Percentiles rank a stretch among this genome's conserved stretches.
These are phyloP conservation scores for Tachuris rubrigastra DNA, from an alignment of 2,113 vertebrate species.

Conservation along the genomic window DNA sequence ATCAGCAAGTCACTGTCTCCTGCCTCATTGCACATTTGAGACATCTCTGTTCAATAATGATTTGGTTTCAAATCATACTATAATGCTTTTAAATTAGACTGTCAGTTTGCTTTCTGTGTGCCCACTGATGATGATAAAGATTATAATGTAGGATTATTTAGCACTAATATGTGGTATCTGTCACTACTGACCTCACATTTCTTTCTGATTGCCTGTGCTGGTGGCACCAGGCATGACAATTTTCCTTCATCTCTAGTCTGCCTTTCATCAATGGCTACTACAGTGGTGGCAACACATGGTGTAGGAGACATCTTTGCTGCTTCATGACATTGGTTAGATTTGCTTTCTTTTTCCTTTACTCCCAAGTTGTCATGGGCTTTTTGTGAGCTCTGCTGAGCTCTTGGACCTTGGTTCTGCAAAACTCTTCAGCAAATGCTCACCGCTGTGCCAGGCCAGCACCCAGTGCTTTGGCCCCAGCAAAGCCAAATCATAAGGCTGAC, in stretches of 20 bases:
- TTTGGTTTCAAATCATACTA: background rate
- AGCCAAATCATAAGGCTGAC: background rate
- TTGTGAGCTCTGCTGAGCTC: background rate
- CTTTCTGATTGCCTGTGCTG: background rate
- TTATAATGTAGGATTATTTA: background rate
- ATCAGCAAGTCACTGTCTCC: background rate
- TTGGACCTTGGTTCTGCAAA: background rate
- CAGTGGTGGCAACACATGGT: fast-evolving
- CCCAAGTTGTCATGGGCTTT: background rate
- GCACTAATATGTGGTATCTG: background rate
- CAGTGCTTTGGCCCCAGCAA: background rate
- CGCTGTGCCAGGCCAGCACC: background rate
- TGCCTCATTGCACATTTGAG: background rate
- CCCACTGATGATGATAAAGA: background rate
- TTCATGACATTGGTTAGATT: fast-evolving
- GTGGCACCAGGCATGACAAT: background rate
- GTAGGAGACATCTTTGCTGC: background rate
- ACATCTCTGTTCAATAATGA: background rate
- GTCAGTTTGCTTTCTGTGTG: background rate
- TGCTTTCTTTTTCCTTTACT: background rate
- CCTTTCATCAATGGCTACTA: background rate
- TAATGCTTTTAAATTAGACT: background rate
- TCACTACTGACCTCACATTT: background rate
- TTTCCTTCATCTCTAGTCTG: background rate
- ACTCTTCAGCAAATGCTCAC: background rate